Conservation (phyloP, 2,797 vertebrate genomes). For the Kryptopterus vitreolus region DNA sequence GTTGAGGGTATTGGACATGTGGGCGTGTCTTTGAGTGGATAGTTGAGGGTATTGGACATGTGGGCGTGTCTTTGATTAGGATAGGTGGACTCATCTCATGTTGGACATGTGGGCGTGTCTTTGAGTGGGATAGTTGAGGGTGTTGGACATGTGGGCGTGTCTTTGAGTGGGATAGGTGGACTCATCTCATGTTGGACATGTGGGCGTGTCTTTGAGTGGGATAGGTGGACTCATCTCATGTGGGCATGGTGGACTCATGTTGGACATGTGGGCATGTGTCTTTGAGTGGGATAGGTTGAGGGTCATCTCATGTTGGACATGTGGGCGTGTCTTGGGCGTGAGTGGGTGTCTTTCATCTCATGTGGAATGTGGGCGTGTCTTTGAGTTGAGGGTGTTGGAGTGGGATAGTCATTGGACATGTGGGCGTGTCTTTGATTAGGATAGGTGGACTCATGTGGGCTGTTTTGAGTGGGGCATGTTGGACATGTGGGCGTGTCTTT, state of each 20-base stretch:
- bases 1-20: no score
- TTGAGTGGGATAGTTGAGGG: background rate
- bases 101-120: background rate
- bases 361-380: background rate
- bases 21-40: background rate
- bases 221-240: no score
- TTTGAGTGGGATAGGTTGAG: no score
- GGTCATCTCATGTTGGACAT: no score
- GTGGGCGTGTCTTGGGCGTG: no score
- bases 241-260: no score
- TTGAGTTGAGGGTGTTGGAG: no score
- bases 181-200: no score
- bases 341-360: no score
- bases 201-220: background rate
- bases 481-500: background rate
- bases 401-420: background rate
- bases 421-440: background rate
- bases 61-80: no score
- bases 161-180: background rate
- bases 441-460: background rate
- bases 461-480: no score
- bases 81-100: background rate
- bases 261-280: no score
- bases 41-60: background rate
- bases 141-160: background rate